Conservation (phyloP, 2,888 invertebrate genomes). For the Lissonota sp. region DNA sequence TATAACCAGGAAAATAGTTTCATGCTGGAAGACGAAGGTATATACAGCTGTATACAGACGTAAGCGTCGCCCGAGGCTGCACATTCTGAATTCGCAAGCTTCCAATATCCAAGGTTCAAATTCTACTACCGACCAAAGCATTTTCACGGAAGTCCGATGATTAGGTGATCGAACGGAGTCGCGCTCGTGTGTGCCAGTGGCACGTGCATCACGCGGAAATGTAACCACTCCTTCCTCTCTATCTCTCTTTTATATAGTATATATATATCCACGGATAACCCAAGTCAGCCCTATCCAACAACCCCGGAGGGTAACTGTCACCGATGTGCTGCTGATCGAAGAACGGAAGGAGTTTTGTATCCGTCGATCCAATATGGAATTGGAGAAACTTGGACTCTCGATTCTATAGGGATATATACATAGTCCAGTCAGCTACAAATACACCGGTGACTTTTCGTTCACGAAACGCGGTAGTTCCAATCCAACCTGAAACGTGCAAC, state of each 20-base stretch:
- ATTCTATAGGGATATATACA: slow-evolving; percentile 19
- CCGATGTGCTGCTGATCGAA: slow-evolving; percentile 21
- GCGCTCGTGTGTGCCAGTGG: slow-evolving; percentile 39
- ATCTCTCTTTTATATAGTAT: background rate
- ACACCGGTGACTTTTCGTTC: slow-evolving; percentile 16
- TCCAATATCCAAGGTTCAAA: slow-evolving; percentile 27
- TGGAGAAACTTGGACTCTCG: slow-evolving; percentile 4
- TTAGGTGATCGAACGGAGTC: slow-evolving; percentile 44
- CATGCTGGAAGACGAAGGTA: background rate
- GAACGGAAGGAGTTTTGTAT: background rate
- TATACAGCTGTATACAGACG: background rate
- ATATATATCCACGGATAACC: slow-evolving; percentile 15
- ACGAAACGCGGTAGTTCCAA: slow-evolving; percentile 25
- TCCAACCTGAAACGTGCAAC: slow-evolving; percentile 19
- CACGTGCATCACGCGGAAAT: slow-evolving; percentile 35
- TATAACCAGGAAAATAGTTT: background rate
- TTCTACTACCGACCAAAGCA: slow-evolving; percentile 6
- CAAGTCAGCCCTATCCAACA: slow-evolving; percentile 6
- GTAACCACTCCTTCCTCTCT: slow-evolving; percentile 4
- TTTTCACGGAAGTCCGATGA: slow-evolving; percentile 47
- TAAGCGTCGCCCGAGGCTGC: slow-evolving; percentile 5
- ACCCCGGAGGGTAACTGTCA: slow-evolving; percentile 18
- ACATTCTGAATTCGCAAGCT: slow-evolving; percentile 11
- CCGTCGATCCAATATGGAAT: slow-evolving; percentile 7
- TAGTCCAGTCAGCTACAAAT: slow-evolving; percentile 9